These are phyloP conservation scores for Molossus alvarezi DNA, from an alignment of 2,797 vertebrate species.

Conservation along the genomic window DNA sequence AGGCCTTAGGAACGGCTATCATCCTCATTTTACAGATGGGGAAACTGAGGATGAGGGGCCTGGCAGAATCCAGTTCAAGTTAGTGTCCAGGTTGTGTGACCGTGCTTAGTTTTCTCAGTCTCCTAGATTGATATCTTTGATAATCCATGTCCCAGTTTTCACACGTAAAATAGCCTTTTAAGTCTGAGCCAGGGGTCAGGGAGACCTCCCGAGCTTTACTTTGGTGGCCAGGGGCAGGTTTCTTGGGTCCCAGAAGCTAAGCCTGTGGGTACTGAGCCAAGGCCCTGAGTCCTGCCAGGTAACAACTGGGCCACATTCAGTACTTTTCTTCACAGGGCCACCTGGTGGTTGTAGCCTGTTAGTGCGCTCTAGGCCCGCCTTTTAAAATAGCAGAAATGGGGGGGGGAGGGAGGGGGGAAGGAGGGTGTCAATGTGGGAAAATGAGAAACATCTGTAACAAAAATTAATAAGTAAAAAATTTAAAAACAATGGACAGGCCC, in stretches of 20 bases:
- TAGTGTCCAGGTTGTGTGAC: neutral
- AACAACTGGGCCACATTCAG: neutral
- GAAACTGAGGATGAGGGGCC: neutral
- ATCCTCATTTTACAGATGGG: neutral
- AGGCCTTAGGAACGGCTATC: neutral
- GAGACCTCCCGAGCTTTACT: neutral
- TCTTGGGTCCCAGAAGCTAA: neutral
- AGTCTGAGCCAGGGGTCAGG: neutral
- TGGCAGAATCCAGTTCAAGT: neutral
- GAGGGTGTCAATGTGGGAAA: too few species aligned
- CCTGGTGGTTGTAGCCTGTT: neutral
- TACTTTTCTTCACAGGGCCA: too few species aligned
- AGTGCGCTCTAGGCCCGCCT: fast-evolving
- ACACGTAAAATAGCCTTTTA: neutral
- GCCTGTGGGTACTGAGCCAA: neutral
- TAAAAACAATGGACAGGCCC: too few species aligned
- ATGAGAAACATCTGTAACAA: too few species aligned
- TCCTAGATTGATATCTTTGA: neutral
- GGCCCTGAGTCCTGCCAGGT: neutral
- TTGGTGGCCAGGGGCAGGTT: neutral
- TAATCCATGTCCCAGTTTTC: neutral
- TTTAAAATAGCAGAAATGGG: neutral
- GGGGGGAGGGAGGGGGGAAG: too few species aligned
- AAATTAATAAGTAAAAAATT: too few species aligned
- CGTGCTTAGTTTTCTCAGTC: neutral